Evolutionary conservation across 1,140 invertebrate species (phyloP).

Genomic region (Eurytemora carolleeae): DNA sequence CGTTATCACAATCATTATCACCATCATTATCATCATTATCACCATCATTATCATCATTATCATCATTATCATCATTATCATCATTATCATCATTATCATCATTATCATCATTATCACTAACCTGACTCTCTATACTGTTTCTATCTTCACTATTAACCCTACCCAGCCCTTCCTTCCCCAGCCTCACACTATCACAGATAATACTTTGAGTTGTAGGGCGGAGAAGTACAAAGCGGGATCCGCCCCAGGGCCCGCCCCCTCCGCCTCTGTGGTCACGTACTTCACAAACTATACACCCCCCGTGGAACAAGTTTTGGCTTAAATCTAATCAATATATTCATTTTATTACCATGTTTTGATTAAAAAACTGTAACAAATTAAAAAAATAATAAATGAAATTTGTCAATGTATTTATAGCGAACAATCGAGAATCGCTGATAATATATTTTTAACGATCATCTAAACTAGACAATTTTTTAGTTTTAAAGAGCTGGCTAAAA

Average conservation of each 20-base stretch:
- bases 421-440: too few species aligned
- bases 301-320: slow-evolving; percentile 63
- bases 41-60: not conserved
- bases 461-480: not conserved
- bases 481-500: not conserved
- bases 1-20: not conserved
- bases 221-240: slow-evolving; percentile 42
- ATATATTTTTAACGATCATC: too few species aligned
- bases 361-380: too few species aligned
- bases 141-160: not conserved
- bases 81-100: not conserved
- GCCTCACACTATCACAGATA: slow-evolving; percentile 46
- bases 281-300: slow-evolving; percentile 74
- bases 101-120: not conserved
- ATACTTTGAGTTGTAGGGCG: slow-evolving; percentile 64
- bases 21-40: not conserved
- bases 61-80: not conserved
- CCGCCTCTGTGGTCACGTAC: slow-evolving; percentile 52
- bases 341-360: too few species aligned
- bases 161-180: slow-evolving; percentile 37
- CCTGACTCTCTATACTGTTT: not conserved
- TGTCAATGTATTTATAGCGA: too few species aligned
- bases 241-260: slow-evolving; percentile 12
- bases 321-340: too few species aligned
- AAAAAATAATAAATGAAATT: too few species aligned